Percentiles rank a stretch among this genome's conserved stretches.
phyloP scores from a whole-genome alignment of 2,888 invertebrate species.

The Hoplodrina blanda region DNA sequence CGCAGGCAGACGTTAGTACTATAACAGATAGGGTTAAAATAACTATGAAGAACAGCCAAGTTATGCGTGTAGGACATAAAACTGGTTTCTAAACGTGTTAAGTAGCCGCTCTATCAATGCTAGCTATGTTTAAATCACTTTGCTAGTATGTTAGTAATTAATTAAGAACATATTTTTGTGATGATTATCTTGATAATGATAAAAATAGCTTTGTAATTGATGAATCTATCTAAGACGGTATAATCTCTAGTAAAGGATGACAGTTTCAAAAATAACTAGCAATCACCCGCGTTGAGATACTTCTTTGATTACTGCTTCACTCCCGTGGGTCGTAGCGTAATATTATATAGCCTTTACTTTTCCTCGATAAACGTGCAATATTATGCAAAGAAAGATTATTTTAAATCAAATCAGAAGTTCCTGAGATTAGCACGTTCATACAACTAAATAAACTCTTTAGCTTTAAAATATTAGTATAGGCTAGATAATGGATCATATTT shows the following conservation, averaged over 20 bases:
- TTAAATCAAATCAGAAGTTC: too few species aligned
- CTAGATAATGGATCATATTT: not conserved
- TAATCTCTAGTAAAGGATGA: not conserved
- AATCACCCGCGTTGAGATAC: too few species aligned
- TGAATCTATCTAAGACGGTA: not conserved
- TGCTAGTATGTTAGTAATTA: constrained; percentile 30
- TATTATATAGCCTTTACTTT: too few species aligned
- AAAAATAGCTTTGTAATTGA: not conserved
- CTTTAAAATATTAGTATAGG: too few species aligned
- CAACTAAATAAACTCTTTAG: too few species aligned
- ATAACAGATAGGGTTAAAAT: not conserved
- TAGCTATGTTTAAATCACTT: constrained; percentile 42
- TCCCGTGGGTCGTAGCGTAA: too few species aligned
- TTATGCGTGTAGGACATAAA: constrained; percentile 6
- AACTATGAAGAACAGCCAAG: constrained; percentile 6
- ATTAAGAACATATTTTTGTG: constrained; percentile 33
- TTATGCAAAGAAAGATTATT: too few species aligned
- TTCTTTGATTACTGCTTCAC: too few species aligned
- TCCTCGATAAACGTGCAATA: too few species aligned
- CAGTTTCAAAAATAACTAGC: too few species aligned
- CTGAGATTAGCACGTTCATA: too few species aligned
- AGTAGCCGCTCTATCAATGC: constrained; percentile 23
- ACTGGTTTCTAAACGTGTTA: constrained; percentile 45
- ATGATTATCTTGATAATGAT: constrained; percentile 13
- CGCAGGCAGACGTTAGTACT: too few species aligned